Percentiles rank a stretch among this genome's conserved stretches.
Evolutionary conservation across 2,113 vertebrate genomes (phyloP).

Genomic region (Coryphaenoides rupestris): DNA sequence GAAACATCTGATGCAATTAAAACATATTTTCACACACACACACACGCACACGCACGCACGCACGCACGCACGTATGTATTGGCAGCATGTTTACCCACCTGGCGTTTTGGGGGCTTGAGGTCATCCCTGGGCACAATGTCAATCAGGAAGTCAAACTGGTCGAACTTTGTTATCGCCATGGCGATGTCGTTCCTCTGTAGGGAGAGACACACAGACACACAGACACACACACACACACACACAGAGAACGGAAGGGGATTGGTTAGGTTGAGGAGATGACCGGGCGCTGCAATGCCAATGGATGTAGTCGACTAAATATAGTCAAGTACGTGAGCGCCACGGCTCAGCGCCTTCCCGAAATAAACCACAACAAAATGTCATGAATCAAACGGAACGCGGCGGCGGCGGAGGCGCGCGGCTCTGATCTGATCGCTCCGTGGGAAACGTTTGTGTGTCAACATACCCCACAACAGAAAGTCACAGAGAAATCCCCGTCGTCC

Average conservation of each 20-base stretch:
- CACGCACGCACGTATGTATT: too few relatives aligned
- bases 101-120: constrained; percentile 94
- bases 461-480: too few relatives aligned
- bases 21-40: too few relatives aligned
- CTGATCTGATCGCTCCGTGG: too few relatives aligned
- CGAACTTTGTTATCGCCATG: constrained; percentile 99
- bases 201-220: constrained; percentile 47
- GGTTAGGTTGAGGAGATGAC: constrained; percentile 27
- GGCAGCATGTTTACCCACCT: constrained; percentile 81
- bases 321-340: constrained; percentile 14
- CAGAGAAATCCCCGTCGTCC: too few relatives aligned
- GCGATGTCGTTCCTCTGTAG: constrained; percentile 96
- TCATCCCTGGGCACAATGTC: constrained; percentile 97
- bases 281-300: constrained; percentile 18
- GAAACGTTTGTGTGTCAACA: too few relatives aligned
- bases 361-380: constrained; percentile 30
- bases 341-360: constrained; percentile 18
- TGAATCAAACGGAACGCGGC: constrained; percentile 25
- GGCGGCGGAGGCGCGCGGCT: too few relatives aligned
- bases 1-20: too few relatives aligned
- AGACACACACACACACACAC: too few relatives aligned
- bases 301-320: constrained; percentile 37
- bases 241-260: constrained; percentile 1
- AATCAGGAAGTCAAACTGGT: constrained; percentile 98
- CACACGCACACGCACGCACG: too few relatives aligned